Evolutionary conservation across 2,888 invertebrate species (phyloP).

Genomic region (Drosophila nr. medialis): DNA sequence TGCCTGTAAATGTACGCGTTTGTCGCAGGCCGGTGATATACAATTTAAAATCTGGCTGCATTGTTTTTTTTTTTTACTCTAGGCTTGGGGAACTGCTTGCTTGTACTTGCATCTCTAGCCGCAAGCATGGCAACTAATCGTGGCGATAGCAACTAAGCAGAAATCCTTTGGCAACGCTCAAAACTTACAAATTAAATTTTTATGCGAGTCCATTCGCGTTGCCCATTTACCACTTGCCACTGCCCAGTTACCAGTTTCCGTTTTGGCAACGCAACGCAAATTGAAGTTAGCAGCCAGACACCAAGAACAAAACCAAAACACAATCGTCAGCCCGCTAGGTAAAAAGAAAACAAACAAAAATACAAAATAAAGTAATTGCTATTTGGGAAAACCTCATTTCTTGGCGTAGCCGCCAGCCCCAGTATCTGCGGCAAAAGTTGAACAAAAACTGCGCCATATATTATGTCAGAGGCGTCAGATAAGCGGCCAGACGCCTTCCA

Average conservation of each 20-base stretch:
- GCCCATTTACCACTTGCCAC: conserved; percentile 32
- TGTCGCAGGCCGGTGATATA: too few species aligned
- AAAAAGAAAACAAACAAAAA: conserved; percentile 14
- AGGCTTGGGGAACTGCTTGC: not conserved
- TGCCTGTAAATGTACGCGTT: too few species aligned
- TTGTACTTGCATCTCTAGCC: conserved; percentile 5
- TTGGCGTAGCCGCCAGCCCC: conserved; percentile 21
- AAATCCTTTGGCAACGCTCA: conserved; percentile 39
- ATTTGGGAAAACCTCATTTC: conserved; percentile 53
- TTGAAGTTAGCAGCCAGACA: conserved; percentile 24
- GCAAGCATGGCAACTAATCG: conserved; percentile 31
- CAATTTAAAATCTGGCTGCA: too few species aligned
- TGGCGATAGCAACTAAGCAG: conserved; percentile 38
- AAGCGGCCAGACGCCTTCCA: conserved; percentile 59
- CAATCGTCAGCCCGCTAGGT: conserved; percentile 42
- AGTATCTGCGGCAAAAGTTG: conserved; percentile 62
- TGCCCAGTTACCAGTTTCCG: conserved; percentile 20
- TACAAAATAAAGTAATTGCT: conserved; percentile 55
- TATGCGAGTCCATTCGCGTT: conserved; percentile 21
- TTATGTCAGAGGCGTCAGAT: conserved; percentile 80
- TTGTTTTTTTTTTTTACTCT: too few species aligned
- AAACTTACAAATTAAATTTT: conserved; percentile 48
- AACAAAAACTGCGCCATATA: conserved; percentile 75
- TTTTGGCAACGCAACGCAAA: conserved; percentile 41
- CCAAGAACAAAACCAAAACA: conserved; percentile 38